Conservation (phyloP, 2,888 invertebrate species). For the Eristalis intricaria region DNA sequence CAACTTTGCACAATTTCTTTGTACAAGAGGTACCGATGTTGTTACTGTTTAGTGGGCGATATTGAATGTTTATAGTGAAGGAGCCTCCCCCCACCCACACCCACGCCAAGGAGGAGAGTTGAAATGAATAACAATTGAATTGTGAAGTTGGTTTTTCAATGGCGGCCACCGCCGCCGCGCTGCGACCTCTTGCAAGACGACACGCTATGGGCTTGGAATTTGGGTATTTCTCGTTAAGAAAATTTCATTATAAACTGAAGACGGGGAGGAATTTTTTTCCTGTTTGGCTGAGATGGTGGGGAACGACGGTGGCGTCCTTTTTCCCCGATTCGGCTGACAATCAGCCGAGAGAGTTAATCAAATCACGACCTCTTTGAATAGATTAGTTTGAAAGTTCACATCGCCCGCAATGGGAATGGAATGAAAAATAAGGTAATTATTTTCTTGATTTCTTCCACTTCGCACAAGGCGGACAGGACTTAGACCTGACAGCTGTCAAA, state of each 20-base stretch:
- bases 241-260: neutral
- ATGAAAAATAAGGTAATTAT: neutral
- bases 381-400: neutral
- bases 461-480: neutral
- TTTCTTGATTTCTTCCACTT: neutral
- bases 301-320: neutral
- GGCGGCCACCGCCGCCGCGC: neutral
- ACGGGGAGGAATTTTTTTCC: neutral
- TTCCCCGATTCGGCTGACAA: neutral
- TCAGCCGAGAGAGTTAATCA: neutral
- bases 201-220: neutral
- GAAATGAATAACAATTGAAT: conserved; percentile 42
- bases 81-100: neutral
- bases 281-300: neutral
- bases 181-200: no score
- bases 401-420: neutral
- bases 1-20: neutral
- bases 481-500: neutral
- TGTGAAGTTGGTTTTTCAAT: conserved; percentile 39
- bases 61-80: neutral
- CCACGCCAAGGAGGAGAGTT: neutral
- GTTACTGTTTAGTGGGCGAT: neutral
- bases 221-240: neutral
- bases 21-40: neutral
- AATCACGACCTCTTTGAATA: neutral